Percentiles rank a stretch among this genome's conserved stretches.
Evolutionary conservation across 2,797 vertebrate species (phyloP).

Genomic region (Poeciliopsis infans): DNA sequence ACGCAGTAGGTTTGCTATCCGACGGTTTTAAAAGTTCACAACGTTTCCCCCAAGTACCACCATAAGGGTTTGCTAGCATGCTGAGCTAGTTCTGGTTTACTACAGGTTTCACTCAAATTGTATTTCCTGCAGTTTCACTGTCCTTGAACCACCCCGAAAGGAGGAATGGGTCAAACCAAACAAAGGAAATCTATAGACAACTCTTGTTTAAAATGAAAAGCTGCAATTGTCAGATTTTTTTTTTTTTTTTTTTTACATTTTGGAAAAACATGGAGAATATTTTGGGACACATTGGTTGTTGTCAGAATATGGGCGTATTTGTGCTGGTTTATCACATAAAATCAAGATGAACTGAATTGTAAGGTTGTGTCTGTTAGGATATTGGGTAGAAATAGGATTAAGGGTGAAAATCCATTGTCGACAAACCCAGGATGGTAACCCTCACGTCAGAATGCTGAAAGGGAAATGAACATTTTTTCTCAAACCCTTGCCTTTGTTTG

Average conservation of each 20-base stretch:
- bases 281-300: not conserved
- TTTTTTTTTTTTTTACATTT: too few species aligned
- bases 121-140: not conserved
- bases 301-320: not conserved
- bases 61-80: not conserved
- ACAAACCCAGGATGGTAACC: not conserved
- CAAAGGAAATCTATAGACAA: not conserved
- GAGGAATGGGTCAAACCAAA: not conserved
- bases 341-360: not conserved
- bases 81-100: not conserved
- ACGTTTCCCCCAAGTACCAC: not conserved
- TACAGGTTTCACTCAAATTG: not conserved
- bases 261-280: too few species aligned
- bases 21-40: not conserved
- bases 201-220: too few species aligned
- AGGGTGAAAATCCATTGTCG: not conserved
- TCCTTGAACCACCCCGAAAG: not conserved
- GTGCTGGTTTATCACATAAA: not conserved
- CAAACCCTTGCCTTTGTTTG: not conserved
- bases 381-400: not conserved
- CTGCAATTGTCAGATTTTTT: too few species aligned
- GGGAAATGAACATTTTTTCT: not conserved
- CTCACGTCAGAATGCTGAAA: not conserved
- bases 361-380: not conserved
- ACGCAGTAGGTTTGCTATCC: not conserved